phyloP scores from a whole-genome alignment of 2,113 vertebrate genomes.

The Diphyllodes magnificus region DNA sequence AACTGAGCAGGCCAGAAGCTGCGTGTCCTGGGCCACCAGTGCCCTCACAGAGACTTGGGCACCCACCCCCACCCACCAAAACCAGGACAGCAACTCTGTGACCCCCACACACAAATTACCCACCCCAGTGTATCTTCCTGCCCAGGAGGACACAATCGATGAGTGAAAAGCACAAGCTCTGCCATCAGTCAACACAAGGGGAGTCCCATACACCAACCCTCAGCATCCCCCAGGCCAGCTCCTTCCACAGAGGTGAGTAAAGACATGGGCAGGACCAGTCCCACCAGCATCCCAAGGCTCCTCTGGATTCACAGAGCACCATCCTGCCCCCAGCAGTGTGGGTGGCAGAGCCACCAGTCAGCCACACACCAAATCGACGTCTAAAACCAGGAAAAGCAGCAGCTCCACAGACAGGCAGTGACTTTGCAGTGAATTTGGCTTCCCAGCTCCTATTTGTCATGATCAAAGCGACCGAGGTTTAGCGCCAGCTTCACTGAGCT shows the following conservation, averaged over 20 bases:
- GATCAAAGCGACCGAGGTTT: background rate
- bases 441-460: constrained; percentile 47
- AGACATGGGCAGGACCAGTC: background rate
- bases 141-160: background rate
- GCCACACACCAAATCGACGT: background rate
- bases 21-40: background rate
- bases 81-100: rapidly evolving
- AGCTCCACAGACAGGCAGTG: background rate
- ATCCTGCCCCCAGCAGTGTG: background rate
- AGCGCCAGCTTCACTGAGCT: constrained; percentile 13
- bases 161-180: background rate
- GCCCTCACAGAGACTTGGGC: background rate
- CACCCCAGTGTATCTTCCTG: background rate
- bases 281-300: background rate
- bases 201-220: background rate
- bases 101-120: background rate
- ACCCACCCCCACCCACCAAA: background rate
- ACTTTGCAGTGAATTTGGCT: constrained; percentile 34
- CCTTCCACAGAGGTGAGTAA: background rate
- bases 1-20: background rate
- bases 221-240: background rate
- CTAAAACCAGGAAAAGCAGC: background rate
- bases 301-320: background rate
- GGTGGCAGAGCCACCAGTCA: background rate
- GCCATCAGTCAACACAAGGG: background rate